Evolutionary conservation across 2,113 vertebrate species (phyloP).

Genomic region (Rhagologus leucostigma): DNA sequence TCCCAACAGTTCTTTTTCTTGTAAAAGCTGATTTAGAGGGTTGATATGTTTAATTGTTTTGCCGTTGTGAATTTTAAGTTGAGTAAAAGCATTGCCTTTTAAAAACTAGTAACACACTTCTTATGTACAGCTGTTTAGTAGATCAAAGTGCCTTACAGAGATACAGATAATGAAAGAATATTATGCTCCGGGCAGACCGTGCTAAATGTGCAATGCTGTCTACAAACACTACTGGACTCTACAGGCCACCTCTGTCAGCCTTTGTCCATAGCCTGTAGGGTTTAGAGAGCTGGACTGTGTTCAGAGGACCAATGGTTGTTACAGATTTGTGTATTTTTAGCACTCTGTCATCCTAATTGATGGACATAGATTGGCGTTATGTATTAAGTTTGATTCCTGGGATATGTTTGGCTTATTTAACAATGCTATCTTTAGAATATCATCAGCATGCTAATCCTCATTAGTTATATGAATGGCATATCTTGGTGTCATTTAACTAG

Average conservation of each 20-base stretch:
- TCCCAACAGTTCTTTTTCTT: neutral
- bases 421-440: slow-evolving; percentile 65
- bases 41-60: neutral
- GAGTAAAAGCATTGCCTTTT: neutral
- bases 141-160: neutral
- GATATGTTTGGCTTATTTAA: slow-evolving; percentile 65
- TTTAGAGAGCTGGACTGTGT: neutral
- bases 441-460: slow-evolving; percentile 62
- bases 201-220: neutral
- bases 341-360: slow-evolving; percentile 44
- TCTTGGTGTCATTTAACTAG: slow-evolving; percentile 61
- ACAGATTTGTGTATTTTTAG: slow-evolving; percentile 44
- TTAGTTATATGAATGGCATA: slow-evolving; percentile 46
- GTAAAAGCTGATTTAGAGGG: neutral
- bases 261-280: neutral
- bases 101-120: neutral
- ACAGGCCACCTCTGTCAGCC: neutral
- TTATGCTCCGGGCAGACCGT: neutral
- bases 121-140: neutral
- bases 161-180: neutral
- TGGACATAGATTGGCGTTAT: slow-evolving; percentile 42
- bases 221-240: neutral
- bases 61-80: neutral
- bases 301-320: neutral
- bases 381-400: slow-evolving; percentile 54